These are phyloP conservation scores for Plusia festucae DNA, from an alignment of 2,888 invertebrate genomes.

Conservation along the genomic window DNA sequence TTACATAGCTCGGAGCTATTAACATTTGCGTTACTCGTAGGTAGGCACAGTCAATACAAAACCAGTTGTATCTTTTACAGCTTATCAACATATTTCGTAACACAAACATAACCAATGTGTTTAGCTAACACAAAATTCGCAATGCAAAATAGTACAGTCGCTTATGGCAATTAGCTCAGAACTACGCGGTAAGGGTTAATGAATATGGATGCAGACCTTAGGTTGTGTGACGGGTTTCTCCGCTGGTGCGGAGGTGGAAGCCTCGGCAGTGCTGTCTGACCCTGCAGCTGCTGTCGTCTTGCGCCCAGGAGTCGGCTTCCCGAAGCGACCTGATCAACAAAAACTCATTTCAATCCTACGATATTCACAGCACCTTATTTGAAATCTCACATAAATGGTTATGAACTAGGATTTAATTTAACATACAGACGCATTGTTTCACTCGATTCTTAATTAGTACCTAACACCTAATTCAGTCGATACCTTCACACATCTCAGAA, in stretches of 20 bases:
- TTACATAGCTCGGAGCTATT: too few species aligned
- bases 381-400: background rate
- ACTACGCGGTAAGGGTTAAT: slow-evolving; percentile 33
- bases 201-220: slow-evolving; percentile 74
- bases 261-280: slow-evolving; percentile 44
- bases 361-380: background rate
- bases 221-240: slow-evolving; percentile 76
- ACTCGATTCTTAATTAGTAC: too few species aligned
- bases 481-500: too few species aligned
- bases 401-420: background rate
- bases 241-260: slow-evolving; percentile 61
- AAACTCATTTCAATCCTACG: slow-evolving; percentile 60
- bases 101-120: slow-evolving; percentile 33
- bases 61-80: slow-evolving; percentile 25
- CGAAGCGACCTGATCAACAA: slow-evolving; percentile 81
- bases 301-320: slow-evolving; percentile 76
- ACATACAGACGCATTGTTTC: too few species aligned
- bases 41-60: slow-evolving; percentile 16
- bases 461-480: too few species aligned
- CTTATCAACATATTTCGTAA: slow-evolving; percentile 46
- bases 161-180: slow-evolving; percentile 35
- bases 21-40: background rate
- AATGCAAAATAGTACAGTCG: slow-evolving; percentile 64
- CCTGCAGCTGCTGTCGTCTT: slow-evolving; percentile 71
- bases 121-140: slow-evolving; percentile 65